phyloP scores from a whole-genome alignment of 2,113 vertebrate genomes.

The Vombatus ursinus region DNA sequence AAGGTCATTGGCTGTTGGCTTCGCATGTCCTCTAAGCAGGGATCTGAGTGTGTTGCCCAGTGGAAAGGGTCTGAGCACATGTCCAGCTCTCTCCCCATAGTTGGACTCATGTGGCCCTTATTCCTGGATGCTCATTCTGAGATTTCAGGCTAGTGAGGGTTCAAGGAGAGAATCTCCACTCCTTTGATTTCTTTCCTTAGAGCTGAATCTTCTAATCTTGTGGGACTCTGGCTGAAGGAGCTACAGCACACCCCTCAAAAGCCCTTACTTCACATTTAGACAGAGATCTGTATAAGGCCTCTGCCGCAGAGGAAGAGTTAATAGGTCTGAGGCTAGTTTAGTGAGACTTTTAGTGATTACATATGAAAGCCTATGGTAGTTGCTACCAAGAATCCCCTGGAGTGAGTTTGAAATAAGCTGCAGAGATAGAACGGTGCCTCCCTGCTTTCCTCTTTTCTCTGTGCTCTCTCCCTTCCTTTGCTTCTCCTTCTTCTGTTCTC shows the following conservation, averaged over 20 bases:
- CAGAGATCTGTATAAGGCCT: background rate
- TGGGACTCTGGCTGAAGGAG: background rate
- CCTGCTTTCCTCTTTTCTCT: background rate
- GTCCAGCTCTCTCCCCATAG: no score
- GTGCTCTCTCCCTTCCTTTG: background rate
- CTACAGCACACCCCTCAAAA: background rate
- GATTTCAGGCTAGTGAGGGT: background rate
- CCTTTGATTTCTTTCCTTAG: background rate
- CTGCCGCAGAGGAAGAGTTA: background rate
- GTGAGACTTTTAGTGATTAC: background rate
- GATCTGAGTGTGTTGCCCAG: background rate
- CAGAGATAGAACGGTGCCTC: background rate
- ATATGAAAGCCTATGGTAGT: background rate
- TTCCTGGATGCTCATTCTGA: background rate
- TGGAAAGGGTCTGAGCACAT: background rate
- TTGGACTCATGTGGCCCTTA: background rate
- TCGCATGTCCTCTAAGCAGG: background rate
- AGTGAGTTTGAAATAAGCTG: slow-evolving; percentile 24
- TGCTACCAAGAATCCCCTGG: background rate
- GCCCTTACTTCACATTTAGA: background rate
- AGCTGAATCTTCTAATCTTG: background rate
- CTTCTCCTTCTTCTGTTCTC: background rate
- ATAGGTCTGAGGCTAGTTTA: background rate
- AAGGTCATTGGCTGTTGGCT: rapidly evolving
- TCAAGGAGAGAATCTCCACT: background rate